Conservation (phyloP, 1,140 invertebrate species). For the Ganaspis sp. region DNA sequence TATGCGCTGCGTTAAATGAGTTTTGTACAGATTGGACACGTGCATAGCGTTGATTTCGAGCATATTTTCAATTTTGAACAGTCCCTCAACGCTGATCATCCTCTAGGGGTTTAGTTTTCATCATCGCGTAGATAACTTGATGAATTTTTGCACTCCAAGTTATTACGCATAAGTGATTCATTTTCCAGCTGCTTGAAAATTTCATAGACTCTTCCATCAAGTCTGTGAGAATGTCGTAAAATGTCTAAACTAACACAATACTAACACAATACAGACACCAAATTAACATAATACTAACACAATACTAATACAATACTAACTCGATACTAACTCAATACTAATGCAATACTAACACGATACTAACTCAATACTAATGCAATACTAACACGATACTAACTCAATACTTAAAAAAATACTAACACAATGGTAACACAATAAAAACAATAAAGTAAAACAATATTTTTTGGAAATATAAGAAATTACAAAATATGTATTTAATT, state of each 20-base stretch:
- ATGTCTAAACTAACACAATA: not conserved
- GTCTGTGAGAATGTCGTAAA: not conserved
- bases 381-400: too few species aligned
- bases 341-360: too few species aligned
- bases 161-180: constrained; percentile 2
- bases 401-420: too few species aligned
- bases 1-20: constrained; percentile 28
- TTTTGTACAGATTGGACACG: constrained; percentile 22
- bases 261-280: too few species aligned
- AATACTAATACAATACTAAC: too few species aligned
- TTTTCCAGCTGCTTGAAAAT: constrained; percentile 8
- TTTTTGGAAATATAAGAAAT: too few species aligned
- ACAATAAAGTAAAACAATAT: too few species aligned
- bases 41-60: constrained; percentile 4
- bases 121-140: not conserved
- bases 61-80: constrained; percentile 5
- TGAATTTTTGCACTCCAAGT: not conserved
- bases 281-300: too few species aligned
- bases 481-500: too few species aligned
- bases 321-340: too few species aligned
- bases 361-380: too few species aligned
- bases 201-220: not conserved
- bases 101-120: not conserved
- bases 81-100: not conserved
- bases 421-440: too few species aligned